Evolutionary conservation across 2,888 invertebrate genomes (phyloP), one percentile per base, ranked within the genome.

Genomic region (Ophonus ardosiacus): DNA sequence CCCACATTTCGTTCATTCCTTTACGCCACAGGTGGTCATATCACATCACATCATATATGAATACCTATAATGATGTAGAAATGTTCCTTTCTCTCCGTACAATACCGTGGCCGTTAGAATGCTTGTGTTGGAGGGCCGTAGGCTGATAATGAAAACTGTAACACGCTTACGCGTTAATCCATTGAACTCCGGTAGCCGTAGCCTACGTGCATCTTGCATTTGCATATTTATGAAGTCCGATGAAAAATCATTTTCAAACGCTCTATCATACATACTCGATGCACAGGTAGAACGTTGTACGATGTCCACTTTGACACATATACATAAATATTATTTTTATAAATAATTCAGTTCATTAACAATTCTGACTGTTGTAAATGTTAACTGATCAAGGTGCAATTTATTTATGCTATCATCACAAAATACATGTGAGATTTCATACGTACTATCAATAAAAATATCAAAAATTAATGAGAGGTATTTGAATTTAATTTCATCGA

Each of bases 111-210:
- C 31, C 31, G 31, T 31, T 31, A 31, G 31, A 31, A 31, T 31
- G 31, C 5, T 0, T 31, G 31, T 51, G 38, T 38, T 71, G 40
- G 15, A 40, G 17, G 15, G 5, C 17, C n/a, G 68, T 71, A 40
- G 68, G 68, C 40, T 13, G 68, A 38, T 71, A 71, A 71, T 71
- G 40, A 38, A 65, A 71, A 17, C 68, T 71, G 68, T 71, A 71
- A 71, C 68, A 71, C 63, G 63, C 40, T 71, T 65, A 65, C 65
- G 65, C 65, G n/a, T 31, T 40, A 71, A 71, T 40, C 7, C 68
- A 40, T 71, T 71, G 68, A 71, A 71, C 68, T 38, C 40, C 38
- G 18, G 40, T 38, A 38, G 40, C 18, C 10, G 17, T 10, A 15
- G 40, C 68, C 68, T 40, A 71, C 68, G 6, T 71, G 6, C 7